Evolutionary conservation across 1,140 invertebrate genomes (phyloP).

Genomic region (Caenorhabditis remanei): DNA sequence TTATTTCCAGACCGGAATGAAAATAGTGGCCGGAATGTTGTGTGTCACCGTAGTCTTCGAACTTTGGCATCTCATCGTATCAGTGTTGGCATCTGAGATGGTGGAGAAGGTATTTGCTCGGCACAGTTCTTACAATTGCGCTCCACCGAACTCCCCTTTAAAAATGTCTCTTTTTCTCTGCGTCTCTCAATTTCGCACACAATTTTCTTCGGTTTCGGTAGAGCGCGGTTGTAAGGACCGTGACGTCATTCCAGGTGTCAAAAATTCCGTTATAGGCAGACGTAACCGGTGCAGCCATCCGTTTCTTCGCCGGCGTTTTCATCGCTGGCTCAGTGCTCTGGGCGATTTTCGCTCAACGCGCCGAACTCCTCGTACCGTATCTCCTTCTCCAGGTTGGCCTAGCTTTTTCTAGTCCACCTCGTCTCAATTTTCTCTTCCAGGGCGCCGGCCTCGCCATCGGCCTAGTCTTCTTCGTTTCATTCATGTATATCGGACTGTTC

Average conservation of each 20-base stretch:
- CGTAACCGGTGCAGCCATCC: conserved; percentile 11
- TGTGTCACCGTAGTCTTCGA: conserved; percentile 41
- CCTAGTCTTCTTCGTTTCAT: conserved; percentile 40
- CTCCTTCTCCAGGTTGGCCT: conserved; percentile 3
- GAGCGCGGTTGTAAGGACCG: no score
- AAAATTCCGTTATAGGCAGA: background rate
- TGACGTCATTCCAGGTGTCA: background rate
- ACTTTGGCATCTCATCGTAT: conserved; percentile 39
- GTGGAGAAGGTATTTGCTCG: background rate
- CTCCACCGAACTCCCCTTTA: no score
- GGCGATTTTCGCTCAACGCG: conserved; percentile 44
- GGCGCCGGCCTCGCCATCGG: conserved; percentile 48
- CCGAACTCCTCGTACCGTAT: conserved; percentile 43
- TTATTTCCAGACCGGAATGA: conserved; percentile 37
- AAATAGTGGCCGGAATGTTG: conserved; percentile 37
- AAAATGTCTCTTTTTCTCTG: no score
- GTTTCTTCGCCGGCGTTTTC: conserved; percentile 20
- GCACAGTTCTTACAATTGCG: no score
- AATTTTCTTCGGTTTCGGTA: no score
- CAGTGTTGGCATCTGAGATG: conserved; percentile 21
- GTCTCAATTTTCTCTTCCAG: background rate
- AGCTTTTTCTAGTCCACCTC: no score
- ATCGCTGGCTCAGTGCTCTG: conserved; percentile 31
- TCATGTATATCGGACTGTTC: conserved; percentile 41
- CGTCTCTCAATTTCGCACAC: no score